phyloP scores from a whole-genome alignment of 2,888 invertebrate genomes.

The Plebejus argus region DNA sequence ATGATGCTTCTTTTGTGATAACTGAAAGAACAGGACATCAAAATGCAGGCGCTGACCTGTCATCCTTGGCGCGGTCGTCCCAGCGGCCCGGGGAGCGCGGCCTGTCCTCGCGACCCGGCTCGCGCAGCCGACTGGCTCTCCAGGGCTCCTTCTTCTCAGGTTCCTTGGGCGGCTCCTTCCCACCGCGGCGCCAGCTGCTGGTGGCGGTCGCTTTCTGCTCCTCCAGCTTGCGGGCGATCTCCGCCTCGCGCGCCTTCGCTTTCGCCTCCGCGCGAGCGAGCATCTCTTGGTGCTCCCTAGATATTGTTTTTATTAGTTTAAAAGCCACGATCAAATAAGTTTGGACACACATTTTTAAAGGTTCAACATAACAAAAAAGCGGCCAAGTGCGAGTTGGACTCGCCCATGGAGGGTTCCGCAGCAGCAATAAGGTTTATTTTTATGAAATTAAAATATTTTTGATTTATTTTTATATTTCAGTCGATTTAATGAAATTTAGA shows the following conservation, averaged over 20 bases:
- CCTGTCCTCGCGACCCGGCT: conserved; percentile 50
- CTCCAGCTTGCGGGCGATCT: conserved; percentile 83
- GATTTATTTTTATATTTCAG: no score
- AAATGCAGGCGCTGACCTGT: conserved; percentile 37
- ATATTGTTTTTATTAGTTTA: not conserved
- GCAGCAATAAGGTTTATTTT: no score
- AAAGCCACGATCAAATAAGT: no score
- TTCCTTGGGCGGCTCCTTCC: conserved; percentile 47
- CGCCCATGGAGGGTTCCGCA: no score
- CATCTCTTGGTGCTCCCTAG: conserved; percentile 84
- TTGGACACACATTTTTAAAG: no score
- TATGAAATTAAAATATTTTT: no score
- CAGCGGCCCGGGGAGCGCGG: conserved; percentile 52
- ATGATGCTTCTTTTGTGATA: not conserved
- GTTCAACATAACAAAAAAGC: no score
- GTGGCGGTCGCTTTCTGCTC: conserved; percentile 56
- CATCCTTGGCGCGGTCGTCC: conserved; percentile 39
- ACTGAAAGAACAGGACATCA: not conserved
- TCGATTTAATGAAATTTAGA: no score
- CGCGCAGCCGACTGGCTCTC: conserved; percentile 52
- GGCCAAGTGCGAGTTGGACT: no score
- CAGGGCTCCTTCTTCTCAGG: conserved; percentile 57
- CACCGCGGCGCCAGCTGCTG: conserved; percentile 57
- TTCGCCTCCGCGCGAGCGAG: conserved; percentile 84
- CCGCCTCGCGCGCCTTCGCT: conserved; percentile 85